These are phyloP conservation scores for Barnardius zonarius DNA, from an alignment of 2,113 vertebrate genomes.

Conservation along the genomic window DNA sequence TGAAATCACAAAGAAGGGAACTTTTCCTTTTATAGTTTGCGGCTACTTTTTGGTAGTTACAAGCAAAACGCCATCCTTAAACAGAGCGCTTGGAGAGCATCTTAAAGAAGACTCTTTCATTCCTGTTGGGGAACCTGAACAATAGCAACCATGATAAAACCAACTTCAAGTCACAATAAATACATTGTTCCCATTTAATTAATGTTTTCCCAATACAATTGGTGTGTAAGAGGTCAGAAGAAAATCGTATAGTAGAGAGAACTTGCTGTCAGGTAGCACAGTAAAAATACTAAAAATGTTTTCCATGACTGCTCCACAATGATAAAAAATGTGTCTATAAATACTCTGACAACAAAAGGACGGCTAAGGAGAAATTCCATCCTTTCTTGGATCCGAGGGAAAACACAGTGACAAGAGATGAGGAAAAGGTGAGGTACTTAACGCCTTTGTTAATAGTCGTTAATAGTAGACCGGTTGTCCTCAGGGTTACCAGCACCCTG, in stretches of 20 bases:
- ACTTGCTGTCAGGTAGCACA: constrained; percentile 17
- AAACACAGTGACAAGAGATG: neutral
- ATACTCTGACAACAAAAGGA: neutral
- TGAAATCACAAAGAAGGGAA: neutral
- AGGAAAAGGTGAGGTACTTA: neutral
- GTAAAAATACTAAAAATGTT: constrained; percentile 38
- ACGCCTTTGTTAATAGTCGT: neutral
- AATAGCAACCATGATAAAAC: neutral
- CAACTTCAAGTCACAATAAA: constrained; percentile 25
- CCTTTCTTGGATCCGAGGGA: neutral
- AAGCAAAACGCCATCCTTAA: neutral
- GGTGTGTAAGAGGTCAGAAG: neutral
- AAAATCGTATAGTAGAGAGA: neutral
- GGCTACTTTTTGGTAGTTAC: neutral
- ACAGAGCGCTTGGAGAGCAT: neutral
- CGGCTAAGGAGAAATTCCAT: neutral
- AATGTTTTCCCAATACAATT: constrained; percentile 18
- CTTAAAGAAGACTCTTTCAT: neutral
- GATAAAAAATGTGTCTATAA: neutral
- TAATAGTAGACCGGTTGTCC: neutral
- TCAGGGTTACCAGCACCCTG: neutral
- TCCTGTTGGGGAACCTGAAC: neutral
- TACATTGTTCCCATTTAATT: constrained; percentile 25
- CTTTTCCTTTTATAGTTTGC: neutral
- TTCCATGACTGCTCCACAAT: constrained; percentile 21